Base-by-base conservation (phyloP, 2,888 invertebrate species). In the Linnaemya vulpina region DNA sequence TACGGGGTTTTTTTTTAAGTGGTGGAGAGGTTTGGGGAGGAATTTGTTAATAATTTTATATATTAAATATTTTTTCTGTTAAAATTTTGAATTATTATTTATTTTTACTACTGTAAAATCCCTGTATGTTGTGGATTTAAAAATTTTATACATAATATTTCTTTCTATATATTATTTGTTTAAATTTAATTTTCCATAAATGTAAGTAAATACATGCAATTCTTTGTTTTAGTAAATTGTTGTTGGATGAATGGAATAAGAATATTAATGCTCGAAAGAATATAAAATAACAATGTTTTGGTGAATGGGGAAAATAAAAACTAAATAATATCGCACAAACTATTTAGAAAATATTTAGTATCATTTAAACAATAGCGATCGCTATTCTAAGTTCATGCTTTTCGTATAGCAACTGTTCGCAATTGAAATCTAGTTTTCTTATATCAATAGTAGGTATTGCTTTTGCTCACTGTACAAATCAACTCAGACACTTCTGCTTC, bases 71-170 rank as follows among this genome's bases (percentile, higher is more conserved):
- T 46, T 51, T 13, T 58, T 71, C 68, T 75, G 22, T 78, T 74
- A 71, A 87, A 87, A 87, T 85, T 88, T 87, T 79, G 43, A 58
- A 76, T 79, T 65, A 51, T 74, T n/a, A 68, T 75, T 73, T 74
- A 63, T 83, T 74, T 81, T 82, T 78, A 87, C 90, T 91, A 91
- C 91, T 89, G 87, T 90, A 91, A 91, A 91, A 91, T 91, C 91
- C 91, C 91, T 91, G 91, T 91, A 91, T 89, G 89, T 89, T 89
- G 87, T 88, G 88, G 85, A 82, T 85, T 85, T 85, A 78, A 78
- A 73, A 70, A 38, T 51, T 80, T 70, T 25, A 65, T 40, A 11
- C 13, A 40, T 40, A 40, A n/a, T 63, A 49, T 46, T 38, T 67
- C 43, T 43, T 51, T 67, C 20, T 63, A 22, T n/a, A 22, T 38